phyloP scores from a whole-genome alignment of 2,797 vertebrate species.

The Oreochromis grahami region DNA sequence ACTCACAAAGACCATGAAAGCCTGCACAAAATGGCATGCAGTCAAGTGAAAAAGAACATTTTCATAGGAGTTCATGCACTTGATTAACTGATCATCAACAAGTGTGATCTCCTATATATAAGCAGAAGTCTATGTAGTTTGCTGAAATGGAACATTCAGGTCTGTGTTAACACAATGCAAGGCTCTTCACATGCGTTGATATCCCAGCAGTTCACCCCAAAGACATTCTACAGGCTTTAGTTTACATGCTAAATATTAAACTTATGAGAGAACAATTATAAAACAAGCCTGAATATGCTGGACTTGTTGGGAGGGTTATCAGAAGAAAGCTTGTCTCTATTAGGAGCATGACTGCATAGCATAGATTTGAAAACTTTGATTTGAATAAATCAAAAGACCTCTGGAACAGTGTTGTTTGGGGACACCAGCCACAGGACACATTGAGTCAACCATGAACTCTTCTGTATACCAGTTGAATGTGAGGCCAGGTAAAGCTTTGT shows the following conservation, averaged over 20 bases:
- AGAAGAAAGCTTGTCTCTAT: background rate
- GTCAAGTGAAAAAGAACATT: background rate
- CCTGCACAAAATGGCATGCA: too few relatives aligned
- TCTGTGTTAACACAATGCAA: background rate
- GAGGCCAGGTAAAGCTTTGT: background rate
- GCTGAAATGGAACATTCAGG: background rate
- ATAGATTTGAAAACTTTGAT: background rate
- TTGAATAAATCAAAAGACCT: background rate
- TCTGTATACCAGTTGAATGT: background rate
- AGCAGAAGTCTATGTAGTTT: background rate
- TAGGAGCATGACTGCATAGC: background rate
- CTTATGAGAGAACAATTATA: background rate
- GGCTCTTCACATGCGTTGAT: fast-evolving
- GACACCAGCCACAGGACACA: background rate
- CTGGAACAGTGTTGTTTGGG: background rate
- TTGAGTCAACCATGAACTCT: background rate
- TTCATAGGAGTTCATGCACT: background rate
- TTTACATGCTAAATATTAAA: background rate
- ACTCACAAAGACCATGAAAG: background rate
- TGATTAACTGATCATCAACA: background rate
- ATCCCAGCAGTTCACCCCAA: background rate
- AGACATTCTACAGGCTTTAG: fast-evolving
- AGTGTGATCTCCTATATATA: background rate
- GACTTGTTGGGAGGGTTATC: background rate
- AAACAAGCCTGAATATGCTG: background rate